Conservation (phyloP, 2,888 invertebrate genomes). For the Dusona sp. region DNA sequence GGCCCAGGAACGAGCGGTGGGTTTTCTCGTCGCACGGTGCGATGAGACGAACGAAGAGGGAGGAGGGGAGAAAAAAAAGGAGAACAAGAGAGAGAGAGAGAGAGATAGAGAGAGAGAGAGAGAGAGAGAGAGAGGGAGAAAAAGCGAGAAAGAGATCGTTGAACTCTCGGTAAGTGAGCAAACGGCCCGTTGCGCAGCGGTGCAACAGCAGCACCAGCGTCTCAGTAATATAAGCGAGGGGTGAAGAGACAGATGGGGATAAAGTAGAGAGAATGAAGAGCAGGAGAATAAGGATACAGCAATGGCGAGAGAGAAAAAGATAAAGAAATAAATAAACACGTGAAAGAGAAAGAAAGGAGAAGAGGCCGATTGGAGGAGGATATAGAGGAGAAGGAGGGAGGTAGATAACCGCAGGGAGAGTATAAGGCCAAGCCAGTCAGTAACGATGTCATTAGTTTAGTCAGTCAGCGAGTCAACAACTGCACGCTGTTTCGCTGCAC, state of each 20-base stretch:
- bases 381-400: conserved; percentile 65
- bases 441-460: conserved; percentile 84
- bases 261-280: conserved; percentile 53
- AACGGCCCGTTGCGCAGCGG: conserved; percentile 68
- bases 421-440: conserved; percentile 81
- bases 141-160: conserved; percentile 74
- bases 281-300: conserved; percentile 59
- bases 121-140: conserved; percentile 46
- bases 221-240: conserved; percentile 59
- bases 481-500: conserved; percentile 78
- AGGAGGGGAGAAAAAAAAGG: background rate
- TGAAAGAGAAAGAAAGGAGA: conserved; percentile 53
- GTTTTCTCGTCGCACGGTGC: conserved; percentile 58
- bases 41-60: conserved; percentile 34
- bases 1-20: conserved; percentile 58
- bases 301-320: conserved; percentile 56
- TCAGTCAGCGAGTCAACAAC: conserved; percentile 83
- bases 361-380: conserved; percentile 48
- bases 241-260: conserved; percentile 52
- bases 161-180: conserved; percentile 77
- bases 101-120: conserved; percentile 4
- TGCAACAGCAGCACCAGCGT: conserved; percentile 69
- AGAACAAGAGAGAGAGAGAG: background rate
- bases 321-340: conserved; percentile 28
- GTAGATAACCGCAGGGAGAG: conserved; percentile 69